These are phyloP conservation scores for Lapara coniferarum DNA, from an alignment of 2,888 invertebrate genomes.

Conservation along the genomic window DNA sequence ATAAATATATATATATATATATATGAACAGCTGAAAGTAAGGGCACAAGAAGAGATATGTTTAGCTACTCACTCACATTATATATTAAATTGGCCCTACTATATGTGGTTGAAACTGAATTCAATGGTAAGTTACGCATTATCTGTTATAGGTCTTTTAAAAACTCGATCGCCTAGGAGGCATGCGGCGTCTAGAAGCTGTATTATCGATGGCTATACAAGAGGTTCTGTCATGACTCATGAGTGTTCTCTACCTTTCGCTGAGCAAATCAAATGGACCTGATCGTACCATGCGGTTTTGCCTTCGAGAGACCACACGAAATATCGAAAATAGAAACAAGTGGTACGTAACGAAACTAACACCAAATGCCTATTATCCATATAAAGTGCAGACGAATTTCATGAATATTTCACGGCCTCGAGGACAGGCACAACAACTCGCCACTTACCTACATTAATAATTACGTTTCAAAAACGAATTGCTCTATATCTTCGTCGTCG, in stretches of 20 bases:
- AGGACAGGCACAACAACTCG: conserved; percentile 30
- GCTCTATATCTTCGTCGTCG: conserved; percentile 52
- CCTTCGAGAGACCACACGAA: not conserved
- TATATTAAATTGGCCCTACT: too few relatives aligned
- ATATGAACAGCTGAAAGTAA: too few relatives aligned
- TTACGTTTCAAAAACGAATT: conserved; percentile 34
- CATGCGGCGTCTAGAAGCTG: too few relatives aligned
- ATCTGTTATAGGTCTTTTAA: too few relatives aligned
- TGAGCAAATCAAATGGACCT: not conserved
- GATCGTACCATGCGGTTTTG: not conserved
- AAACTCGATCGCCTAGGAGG: too few relatives aligned
- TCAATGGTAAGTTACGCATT: too few relatives aligned
- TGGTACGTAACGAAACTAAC: not conserved
- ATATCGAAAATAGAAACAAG: not conserved
- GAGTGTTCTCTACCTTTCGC: not conserved
- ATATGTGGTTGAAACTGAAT: too few relatives aligned
- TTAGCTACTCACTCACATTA: too few relatives aligned
- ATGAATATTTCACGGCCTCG: not conserved
- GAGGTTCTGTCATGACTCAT: too few relatives aligned
- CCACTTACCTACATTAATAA: conserved; percentile 64
- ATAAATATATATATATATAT: too few relatives aligned
- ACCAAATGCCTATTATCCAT: not conserved
- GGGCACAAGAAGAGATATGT: too few relatives aligned
- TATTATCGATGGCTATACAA: too few relatives aligned
- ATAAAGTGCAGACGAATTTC: not conserved